Base-by-base conservation (phyloP, 2,797 vertebrate genomes). In the Tangara arthus region DNA sequence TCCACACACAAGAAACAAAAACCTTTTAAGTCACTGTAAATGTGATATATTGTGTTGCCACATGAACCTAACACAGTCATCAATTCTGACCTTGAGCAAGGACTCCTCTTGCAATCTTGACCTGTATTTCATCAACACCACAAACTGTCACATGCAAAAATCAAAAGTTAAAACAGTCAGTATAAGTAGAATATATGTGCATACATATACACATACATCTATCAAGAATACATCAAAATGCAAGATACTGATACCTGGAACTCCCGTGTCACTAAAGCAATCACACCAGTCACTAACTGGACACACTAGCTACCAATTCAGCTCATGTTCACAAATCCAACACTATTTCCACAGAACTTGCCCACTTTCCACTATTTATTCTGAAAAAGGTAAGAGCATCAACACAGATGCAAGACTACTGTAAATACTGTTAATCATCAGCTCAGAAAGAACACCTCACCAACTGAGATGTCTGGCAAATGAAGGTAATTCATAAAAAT, bases 161-260 rank as follows among this genome's bases (percentile, higher is more conserved):
- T 22, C 32, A 34, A 12, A 77, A 89, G 32, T 19, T 84, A 61
- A 86, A 93, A 34, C 21, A 60, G 60, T 6, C 16, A 64, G 32
- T 27, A 18, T 13, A 82, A 73, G 34, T 20, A 59, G 11, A 32
- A 56, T 27, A 37, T 4, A 35, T 17, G 8, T 17, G 4, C 12
- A 30, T 5, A 11, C 2, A 39, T 1, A 8, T 1, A 61, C 3
- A 65, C 2, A 41, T 6, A 50, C 16, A 50, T 0, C 3, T 39
- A 61, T 18, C 34, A 53, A 64, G 18, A 55, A 50, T 12, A 16
- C 35, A 77, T 34, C 30, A 69, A 82, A 68, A 55, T 19, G 8
- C 59, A 78, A 55, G 24, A 60, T 15, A 82, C 0, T 44, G 35
- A 68, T 14, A 30, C 27, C 3, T 50, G 22, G 21, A 78, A 78